Evolutionary conservation across 2,888 invertebrate species (phyloP).

Genomic region (Mellilla xanthometata): DNA sequence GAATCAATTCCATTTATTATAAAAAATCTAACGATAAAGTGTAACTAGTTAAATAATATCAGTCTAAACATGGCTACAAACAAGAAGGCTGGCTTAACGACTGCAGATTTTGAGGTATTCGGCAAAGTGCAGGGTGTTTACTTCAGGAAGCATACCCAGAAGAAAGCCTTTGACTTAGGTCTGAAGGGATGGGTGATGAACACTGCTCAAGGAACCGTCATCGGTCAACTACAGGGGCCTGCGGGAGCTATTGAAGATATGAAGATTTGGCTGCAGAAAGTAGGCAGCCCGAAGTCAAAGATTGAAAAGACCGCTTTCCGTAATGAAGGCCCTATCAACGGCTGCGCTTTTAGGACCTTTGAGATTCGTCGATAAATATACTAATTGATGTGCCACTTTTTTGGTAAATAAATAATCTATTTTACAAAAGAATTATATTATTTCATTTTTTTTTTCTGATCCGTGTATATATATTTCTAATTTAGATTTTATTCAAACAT

Average conservation of each 20-base stretch:
- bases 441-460: too few relatives aligned
- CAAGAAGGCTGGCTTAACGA: conserved; percentile 44
- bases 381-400: too few relatives aligned
- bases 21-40: neutral
- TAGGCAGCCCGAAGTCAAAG: conserved; percentile 86
- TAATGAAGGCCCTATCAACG: conserved; percentile 81
- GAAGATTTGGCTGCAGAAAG: conserved; percentile 81
- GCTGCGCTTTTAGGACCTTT: conserved; percentile 68
- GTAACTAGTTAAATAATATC: conserved; percentile 1
- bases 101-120: conserved; percentile 82
- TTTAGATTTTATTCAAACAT: too few relatives aligned
- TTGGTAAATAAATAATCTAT: too few relatives aligned
- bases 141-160: conserved; percentile 85
- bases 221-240: conserved; percentile 86
- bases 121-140: conserved; percentile 84
- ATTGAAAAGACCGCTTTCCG: conserved; percentile 86
- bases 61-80: conserved; percentile 12
- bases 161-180: conserved; percentile 83
- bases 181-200: conserved; percentile 90
- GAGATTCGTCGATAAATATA: conserved; percentile 65
- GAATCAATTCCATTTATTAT: neutral
- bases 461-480: too few relatives aligned
- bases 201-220: conserved; percentile 86
- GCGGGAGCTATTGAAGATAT: conserved; percentile 82
- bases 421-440: too few relatives aligned